These are phyloP conservation scores for Rhizomys pruinosus DNA, from an alignment of 2,113 vertebrate species.

Conservation along the genomic window DNA sequence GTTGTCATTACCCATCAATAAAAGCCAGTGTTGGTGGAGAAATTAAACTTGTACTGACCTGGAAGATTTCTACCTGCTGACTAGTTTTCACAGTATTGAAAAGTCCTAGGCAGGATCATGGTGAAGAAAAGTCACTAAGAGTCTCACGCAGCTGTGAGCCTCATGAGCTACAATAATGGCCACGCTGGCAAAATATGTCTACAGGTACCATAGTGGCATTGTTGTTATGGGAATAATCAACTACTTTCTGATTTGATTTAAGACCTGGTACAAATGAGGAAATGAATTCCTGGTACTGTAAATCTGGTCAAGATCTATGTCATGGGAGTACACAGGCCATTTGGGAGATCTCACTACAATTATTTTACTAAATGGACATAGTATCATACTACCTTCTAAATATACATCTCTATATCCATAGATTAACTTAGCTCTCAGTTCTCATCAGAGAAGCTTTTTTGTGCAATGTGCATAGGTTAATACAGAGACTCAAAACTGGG, in stretches of 20 bases:
- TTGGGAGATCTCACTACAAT: not conserved
- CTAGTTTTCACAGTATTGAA: not conserved
- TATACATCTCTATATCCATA: not conserved
- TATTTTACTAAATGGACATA: not conserved
- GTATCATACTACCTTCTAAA: not conserved
- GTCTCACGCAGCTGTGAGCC: not conserved
- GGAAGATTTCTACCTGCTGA: not conserved
- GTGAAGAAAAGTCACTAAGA: not conserved
- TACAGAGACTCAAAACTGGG: not conserved
- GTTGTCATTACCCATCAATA: not conserved
- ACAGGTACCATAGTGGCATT: no score
- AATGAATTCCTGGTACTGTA: not conserved
- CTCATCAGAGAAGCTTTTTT: not conserved
- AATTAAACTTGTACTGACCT: not conserved
- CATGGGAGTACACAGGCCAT: not conserved
- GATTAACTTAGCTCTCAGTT: no score
- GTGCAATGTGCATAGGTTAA: not conserved
- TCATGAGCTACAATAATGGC: not conserved
- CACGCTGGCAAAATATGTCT: not conserved
- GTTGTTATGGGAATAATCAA: not conserved
- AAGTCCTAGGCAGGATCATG: not conserved
- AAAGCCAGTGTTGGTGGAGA: not conserved
- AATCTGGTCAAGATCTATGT: not conserved
- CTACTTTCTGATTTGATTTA: not conserved
- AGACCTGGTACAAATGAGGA: not conserved